A percentile compares a stretch with the other conserved stretches of the same genome.
Conservation (phyloP, 30 jellyfish, hydroid and myxozoan genomes). For the Aurelia aurita region DNA sequence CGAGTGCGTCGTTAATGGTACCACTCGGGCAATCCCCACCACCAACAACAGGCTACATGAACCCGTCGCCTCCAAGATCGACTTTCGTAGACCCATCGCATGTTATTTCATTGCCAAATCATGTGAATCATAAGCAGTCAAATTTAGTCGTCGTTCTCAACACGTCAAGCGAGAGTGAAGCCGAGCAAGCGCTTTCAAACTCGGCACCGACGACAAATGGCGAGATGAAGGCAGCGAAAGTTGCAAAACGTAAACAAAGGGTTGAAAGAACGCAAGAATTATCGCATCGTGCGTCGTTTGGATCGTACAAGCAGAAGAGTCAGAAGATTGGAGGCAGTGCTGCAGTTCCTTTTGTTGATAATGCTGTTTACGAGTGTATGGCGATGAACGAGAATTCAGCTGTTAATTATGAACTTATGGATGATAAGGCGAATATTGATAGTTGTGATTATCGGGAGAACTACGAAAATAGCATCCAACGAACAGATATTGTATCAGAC, state of each 20-base stretch:
- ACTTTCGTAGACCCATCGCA: slow-evolving; percentile 4
- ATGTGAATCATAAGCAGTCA: slow-evolving; percentile 8
- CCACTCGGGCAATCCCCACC: slow-evolving; percentile 5
- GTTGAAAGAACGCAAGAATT: slow-evolving; percentile 7
- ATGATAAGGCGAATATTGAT: neutral
- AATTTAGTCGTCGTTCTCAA: neutral
- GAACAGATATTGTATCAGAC: neutral
- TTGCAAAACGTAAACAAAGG: slow-evolving; percentile 5
- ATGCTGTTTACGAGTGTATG: slow-evolving; percentile 56
- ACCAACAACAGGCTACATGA: neutral
- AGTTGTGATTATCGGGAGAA: neutral
- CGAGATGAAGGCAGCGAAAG: slow-evolving; percentile 41
- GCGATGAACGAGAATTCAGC: neutral
- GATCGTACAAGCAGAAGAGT: slow-evolving; percentile 40
- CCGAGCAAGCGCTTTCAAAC: slow-evolving; percentile 29
- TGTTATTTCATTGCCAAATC: slow-evolving; percentile 56
- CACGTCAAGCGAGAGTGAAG: slow-evolving; percentile 39
- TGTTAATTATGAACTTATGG: slow-evolving; percentile 47
- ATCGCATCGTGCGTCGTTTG: slow-evolving; percentile 51
- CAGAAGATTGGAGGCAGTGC: neutral
- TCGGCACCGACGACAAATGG: slow-evolving; percentile 69
- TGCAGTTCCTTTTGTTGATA: slow-evolving; percentile 22
- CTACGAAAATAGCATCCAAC: slow-evolving; percentile 5
- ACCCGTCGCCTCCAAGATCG: slow-evolving; percentile 22
- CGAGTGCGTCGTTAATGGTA: neutral